Conservation (phyloP, 2,888 invertebrate species). For the Andrena bucephala region DNA sequence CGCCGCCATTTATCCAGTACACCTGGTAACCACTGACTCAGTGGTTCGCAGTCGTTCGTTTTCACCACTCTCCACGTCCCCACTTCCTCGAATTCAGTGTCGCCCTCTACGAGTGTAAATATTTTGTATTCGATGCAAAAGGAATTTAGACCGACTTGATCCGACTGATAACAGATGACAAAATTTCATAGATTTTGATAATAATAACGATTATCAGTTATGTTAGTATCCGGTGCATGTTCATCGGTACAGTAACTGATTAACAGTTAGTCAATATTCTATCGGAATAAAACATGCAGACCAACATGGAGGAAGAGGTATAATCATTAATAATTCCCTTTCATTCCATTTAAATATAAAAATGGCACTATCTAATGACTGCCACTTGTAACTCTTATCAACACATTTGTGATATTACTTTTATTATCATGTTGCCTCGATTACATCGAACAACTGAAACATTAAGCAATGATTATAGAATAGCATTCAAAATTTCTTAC, state of each 20-base stretch:
- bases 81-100: neutral
- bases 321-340: neutral
- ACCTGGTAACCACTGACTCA: no score
- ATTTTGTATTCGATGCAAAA: neutral
- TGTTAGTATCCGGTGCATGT: no score
- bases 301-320: slow-evolving; percentile 3
- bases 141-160: neutral
- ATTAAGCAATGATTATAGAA: neutral
- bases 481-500: neutral
- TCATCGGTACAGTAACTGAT: neutral
- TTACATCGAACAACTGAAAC: neutral
- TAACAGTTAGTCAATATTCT: neutral
- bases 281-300: neutral
- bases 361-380: neutral
- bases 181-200: neutral
- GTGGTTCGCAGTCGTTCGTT: no score
- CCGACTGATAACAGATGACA: neutral
- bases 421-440: neutral
- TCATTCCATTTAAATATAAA: neutral
- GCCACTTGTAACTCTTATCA: neutral
- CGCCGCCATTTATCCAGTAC: no score
- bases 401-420: neutral
- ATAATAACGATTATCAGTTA: neutral
- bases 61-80: no score
- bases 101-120: neutral